Evolutionary conservation across 2,888 invertebrate species (phyloP).

Genomic region (Trissoscelio sp.): DNA sequence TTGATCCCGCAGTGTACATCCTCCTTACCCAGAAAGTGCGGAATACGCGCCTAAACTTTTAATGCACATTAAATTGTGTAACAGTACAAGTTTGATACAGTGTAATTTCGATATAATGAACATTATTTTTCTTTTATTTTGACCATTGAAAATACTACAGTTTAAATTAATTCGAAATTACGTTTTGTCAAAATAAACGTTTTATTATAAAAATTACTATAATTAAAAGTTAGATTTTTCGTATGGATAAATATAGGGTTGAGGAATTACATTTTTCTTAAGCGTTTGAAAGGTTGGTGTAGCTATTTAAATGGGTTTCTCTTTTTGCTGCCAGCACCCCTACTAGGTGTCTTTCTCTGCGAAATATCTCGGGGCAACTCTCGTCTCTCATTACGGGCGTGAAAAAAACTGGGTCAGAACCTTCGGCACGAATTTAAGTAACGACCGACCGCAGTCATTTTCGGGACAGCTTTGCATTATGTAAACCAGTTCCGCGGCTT

Average conservation of each 20-base stretch:
- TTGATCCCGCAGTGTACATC: slow-evolving; percentile 27
- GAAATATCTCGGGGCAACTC: slow-evolving; percentile 35
- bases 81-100: no score
- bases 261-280: no score
- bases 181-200: no score
- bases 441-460: slow-evolving; percentile 74
- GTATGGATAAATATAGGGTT: no score
- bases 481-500: slow-evolving; percentile 72
- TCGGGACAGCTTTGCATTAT: slow-evolving; percentile 75
- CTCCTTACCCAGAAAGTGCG: slow-evolving; percentile 27
- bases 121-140: no score
- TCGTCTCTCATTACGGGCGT: slow-evolving; percentile 37
- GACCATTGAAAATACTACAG: no score
- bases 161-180: no score
- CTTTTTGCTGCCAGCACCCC: background rate
- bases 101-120: no score
- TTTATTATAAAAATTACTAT: no score
- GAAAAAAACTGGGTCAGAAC: slow-evolving; percentile 74
- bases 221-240: no score
- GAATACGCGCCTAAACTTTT: slow-evolving; percentile 16
- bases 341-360: slow-evolving; percentile 25
- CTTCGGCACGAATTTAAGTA: slow-evolving; percentile 75
- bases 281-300: no score
- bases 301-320: background rate
- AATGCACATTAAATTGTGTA: no score